Percentiles rank a stretch among this genome's conserved stretches.
These are phyloP conservation scores for Trichopria drosophilae DNA, from an alignment of 2,888 invertebrate species.

Conservation along the genomic window DNA sequence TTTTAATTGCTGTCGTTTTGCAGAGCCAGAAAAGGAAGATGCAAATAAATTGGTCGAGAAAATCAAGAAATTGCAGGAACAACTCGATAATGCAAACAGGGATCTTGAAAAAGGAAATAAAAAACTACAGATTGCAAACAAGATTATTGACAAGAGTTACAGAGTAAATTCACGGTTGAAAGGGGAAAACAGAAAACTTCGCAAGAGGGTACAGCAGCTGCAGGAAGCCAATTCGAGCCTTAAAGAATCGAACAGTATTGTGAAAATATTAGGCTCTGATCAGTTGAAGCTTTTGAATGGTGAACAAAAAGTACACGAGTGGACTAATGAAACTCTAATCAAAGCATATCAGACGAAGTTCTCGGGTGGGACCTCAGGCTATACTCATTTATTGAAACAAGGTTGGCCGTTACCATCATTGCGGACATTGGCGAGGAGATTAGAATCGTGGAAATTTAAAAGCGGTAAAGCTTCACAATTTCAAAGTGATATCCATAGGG, in stretches of 20 bases:
- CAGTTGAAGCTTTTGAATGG: background rate
- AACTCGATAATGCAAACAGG: too few relatives aligned
- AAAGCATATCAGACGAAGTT: slow-evolving; percentile 24
- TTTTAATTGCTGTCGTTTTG: too few relatives aligned
- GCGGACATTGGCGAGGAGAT: slow-evolving; percentile 25
- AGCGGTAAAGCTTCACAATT: slow-evolving; percentile 29
- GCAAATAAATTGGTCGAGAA: too few relatives aligned
- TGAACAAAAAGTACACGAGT: background rate
- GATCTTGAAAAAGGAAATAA: too few relatives aligned
- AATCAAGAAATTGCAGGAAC: too few relatives aligned
- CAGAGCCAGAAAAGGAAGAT: too few relatives aligned
- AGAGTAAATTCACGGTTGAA: too few relatives aligned
- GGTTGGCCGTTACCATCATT: slow-evolving; percentile 34
- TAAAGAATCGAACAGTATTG: too few relatives aligned
- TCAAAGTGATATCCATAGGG: slow-evolving; percentile 21
- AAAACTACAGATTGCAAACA: too few relatives aligned
- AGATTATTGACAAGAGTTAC: too few relatives aligned
- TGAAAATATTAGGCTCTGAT: too few relatives aligned
- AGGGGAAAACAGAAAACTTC: too few relatives aligned
- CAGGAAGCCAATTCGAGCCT: background rate
- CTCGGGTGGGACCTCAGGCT: slow-evolving; percentile 29
- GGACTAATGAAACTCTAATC: background rate
- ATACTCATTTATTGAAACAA: slow-evolving; percentile 31
- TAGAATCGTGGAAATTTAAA: slow-evolving; percentile 25
- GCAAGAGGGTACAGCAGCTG: background rate